phyloP scores from a whole-genome alignment of 2,888 invertebrate genomes.

The Linnaemya tessellans region DNA sequence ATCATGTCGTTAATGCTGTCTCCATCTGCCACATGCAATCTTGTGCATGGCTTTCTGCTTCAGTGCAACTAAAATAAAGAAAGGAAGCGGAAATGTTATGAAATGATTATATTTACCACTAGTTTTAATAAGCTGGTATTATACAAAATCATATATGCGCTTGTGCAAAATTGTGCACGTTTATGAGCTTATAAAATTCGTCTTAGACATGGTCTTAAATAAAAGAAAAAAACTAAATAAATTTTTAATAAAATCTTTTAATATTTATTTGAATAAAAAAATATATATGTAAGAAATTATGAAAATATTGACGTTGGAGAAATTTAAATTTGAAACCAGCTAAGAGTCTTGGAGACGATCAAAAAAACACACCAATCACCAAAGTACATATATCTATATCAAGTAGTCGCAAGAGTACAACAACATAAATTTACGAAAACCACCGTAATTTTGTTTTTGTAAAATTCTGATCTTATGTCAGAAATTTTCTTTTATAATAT shows the following conservation, averaged over 20 bases:
- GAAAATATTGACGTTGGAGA: too few species aligned
- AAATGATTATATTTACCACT: slow-evolving; percentile 42
- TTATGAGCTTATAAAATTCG: not conserved
- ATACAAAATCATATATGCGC: not conserved
- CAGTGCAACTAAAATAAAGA: slow-evolving; percentile 29
- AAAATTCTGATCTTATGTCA: too few species aligned
- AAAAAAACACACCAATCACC: too few species aligned
- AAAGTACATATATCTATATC: too few species aligned
- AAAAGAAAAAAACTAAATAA: not conserved
- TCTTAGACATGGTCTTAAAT: not conserved
- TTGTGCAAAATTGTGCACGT: not conserved
- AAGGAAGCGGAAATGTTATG: slow-evolving; percentile 59
- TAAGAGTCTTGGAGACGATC: too few species aligned
- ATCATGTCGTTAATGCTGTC: slow-evolving; percentile 35
- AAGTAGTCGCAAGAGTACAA: too few species aligned
- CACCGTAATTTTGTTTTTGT: too few species aligned
- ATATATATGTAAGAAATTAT: not conserved
- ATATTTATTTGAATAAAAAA: not conserved
- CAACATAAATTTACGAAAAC: too few species aligned
- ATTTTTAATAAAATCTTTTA: not conserved
- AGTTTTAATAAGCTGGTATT: slow-evolving; percentile 23
- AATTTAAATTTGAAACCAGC: too few species aligned
- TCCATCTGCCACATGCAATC: not conserved
- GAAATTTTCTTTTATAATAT: too few species aligned
- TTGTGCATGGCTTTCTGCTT: not conserved